Base-by-base conservation (phyloP, 2,888 invertebrate species). In the Drosophila pseudotakahashii region DNA sequence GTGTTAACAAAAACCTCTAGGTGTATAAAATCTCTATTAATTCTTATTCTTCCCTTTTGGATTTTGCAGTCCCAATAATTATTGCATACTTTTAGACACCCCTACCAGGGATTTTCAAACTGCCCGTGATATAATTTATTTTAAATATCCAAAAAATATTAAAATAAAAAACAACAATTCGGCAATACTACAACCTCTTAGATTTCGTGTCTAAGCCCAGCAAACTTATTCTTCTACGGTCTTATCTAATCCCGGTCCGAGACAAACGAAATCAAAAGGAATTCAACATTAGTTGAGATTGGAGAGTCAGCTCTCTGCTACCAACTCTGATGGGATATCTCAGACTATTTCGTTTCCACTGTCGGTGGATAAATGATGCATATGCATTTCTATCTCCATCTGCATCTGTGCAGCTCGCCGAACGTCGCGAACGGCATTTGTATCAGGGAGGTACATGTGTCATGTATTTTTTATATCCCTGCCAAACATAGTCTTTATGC, bases 401-500 rank as follows among this genome's bases (percentile, higher is more conserved):
- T 63, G 30, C 26, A 55, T 55, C 41, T 66, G 45, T 72, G 58
- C 45, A 63, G 45, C 45, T 67, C 45, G 55, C 30, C 23, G 30
- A 30, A 7, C 30, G 57, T 53, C 30, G 66, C 54, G 58, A 55
- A 57, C 48, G 68, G 73, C 51, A 63, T 42, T 51, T 58, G 73
- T 64, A 60, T 53, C 70, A 52, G 74, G 51, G 67, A 69, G 80
- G 69, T 77, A 73, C 76, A 83, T 79, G 81, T 70, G 62, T 79
- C 84, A 84, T 82, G 76, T 80, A 84, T 82, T 79, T 82, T 82
- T 82, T 76, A 82, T 82, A 78, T 70, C 58, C 76, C 78, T 79
- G 60, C 61, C 73, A 78, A 61, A 83, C 83, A 81, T 78, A 83
- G 81, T 83, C 81, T 84, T 82, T 84, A 84, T 82, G 84, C 82